A percentile compares a stretch with the other conserved stretches of the same genome.
Evolutionary conservation across 2,797 vertebrate genomes (phyloP).

Genomic region (Leptatherina wallacei): DNA sequence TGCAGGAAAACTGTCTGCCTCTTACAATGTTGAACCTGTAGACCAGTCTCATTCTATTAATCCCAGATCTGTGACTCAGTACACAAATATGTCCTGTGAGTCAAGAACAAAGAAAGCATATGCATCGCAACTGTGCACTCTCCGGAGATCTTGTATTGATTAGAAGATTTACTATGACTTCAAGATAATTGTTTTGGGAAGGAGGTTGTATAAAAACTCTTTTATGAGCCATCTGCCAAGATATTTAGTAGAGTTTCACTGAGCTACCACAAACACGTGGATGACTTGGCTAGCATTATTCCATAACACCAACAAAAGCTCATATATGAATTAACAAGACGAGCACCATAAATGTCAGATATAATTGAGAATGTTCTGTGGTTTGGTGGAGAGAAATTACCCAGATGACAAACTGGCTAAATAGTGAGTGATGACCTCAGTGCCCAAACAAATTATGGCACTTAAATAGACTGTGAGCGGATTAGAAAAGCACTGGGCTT

Average conservation of each 20-base stretch:
- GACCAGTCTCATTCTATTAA: constrained; percentile 50
- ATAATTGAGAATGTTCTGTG: constrained; percentile 53
- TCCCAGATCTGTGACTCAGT: constrained; percentile 75
- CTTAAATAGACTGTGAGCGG: constrained; percentile 48
- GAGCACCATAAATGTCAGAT: constrained; percentile 63
- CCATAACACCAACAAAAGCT: constrained; percentile 55
- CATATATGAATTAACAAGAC: constrained; percentile 59
- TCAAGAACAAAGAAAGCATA: constrained; percentile 75
- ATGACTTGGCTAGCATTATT: constrained; percentile 49
- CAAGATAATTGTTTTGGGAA: constrained; percentile 69
- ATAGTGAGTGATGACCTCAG: constrained; percentile 65
- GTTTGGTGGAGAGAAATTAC: constrained; percentile 62
- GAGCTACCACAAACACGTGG: constrained; percentile 68
- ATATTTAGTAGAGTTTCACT: constrained; percentile 60
- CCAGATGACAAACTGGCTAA: constrained; percentile 68
- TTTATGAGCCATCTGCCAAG: constrained; percentile 67
- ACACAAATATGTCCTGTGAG: constrained; percentile 75
- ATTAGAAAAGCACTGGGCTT: constrained; percentile 56
- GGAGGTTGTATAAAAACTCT: constrained; percentile 56
- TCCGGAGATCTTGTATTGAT: constrained; percentile 73
- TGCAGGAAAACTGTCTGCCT: constrained; percentile 66
- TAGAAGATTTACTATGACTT: constrained; percentile 70
- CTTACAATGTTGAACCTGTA: constrained; percentile 57
- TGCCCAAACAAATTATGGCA: constrained; percentile 66
- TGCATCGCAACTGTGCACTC: constrained; percentile 76